These are phyloP conservation scores for Piprites chloris DNA, from an alignment of 2,113 vertebrate species.

Conservation along the genomic window DNA sequence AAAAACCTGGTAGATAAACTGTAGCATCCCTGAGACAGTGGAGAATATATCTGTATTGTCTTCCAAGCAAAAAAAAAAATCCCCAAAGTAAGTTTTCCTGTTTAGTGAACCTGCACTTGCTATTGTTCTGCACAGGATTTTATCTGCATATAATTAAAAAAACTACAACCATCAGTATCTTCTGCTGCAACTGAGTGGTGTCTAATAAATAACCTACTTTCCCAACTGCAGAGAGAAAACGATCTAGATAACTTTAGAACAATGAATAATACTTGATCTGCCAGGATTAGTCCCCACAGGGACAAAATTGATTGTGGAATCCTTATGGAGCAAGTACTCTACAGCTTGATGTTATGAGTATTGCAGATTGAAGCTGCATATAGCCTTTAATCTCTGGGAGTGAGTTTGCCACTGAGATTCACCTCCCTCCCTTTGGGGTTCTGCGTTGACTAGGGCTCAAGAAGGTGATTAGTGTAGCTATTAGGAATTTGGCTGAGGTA, in stretches of 20 bases:
- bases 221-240: neutral
- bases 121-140: neutral
- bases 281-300: neutral
- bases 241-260: neutral
- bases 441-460: neutral
- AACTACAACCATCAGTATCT: neutral
- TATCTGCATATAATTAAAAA: neutral
- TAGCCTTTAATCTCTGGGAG: neutral
- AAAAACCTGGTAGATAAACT: neutral
- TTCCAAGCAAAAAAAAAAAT: neutral
- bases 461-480: neutral
- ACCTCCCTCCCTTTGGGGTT: neutral
- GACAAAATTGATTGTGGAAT: neutral
- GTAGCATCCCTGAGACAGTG: neutral
- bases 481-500: neutral
- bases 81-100: neutral
- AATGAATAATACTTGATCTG: neutral
- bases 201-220: neutral
- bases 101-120: neutral
- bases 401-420: neutral
- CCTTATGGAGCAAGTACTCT: neutral
- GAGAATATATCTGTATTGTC: neutral
- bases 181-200: neutral
- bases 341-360: neutral
- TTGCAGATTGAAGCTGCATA: neutral